Conservation (phyloP, 2,113 vertebrate species). For the Anarhynchus alexandrinus region DNA sequence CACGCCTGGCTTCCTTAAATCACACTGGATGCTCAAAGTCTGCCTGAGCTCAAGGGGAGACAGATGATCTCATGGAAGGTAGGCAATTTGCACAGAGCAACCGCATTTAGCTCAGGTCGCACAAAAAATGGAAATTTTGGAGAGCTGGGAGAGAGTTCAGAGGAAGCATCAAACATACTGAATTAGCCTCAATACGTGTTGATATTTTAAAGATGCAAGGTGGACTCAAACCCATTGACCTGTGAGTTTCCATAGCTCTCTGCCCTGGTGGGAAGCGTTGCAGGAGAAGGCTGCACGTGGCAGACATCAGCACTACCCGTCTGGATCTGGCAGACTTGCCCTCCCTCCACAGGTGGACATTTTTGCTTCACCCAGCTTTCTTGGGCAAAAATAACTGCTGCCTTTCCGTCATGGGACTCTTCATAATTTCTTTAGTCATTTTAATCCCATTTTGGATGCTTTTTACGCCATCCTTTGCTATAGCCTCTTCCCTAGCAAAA, state of each 20-base stretch:
- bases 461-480: not conserved
- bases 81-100: not conserved
- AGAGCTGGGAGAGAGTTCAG: not conserved
- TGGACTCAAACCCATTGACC: not conserved
- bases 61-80: not conserved
- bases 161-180: not conserved
- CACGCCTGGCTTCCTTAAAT: slow-evolving; percentile 50
- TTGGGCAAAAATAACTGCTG: not conserved
- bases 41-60: not conserved
- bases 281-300: not conserved
- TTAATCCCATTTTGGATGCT: not conserved
- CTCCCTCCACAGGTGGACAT: not conserved
- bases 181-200: not conserved
- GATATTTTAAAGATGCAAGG: not conserved
- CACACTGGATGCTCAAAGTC: slow-evolving; percentile 10
- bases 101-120: not conserved
- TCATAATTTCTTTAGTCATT: not conserved
- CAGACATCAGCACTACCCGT: accelerated
- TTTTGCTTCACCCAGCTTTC: not conserved
- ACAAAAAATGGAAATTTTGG: not conserved
- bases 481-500: not conserved
- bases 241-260: not conserved
- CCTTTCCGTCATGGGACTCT: not conserved
- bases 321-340: not conserved
- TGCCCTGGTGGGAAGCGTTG: not conserved